A percentile compares a stretch with the other conserved stretches of the same genome.
These are phyloP conservation scores for Drosophila neonasuta DNA, from an alignment of 2,888 invertebrate genomes.

Conservation along the genomic window DNA sequence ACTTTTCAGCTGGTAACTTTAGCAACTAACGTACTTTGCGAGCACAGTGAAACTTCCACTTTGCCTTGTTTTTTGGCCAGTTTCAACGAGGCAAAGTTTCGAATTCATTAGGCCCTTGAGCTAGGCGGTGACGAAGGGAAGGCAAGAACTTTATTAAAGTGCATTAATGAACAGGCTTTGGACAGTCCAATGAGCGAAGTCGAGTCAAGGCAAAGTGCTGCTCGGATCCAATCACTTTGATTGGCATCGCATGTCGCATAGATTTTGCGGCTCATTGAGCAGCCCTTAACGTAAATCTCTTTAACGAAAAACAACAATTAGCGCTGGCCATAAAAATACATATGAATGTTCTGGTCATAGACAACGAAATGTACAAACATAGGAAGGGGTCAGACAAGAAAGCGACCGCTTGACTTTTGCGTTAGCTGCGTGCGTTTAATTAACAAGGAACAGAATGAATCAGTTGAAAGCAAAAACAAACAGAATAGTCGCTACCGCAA, in stretches of 20 bases:
- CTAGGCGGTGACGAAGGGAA: background rate
- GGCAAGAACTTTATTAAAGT: conserved; percentile 52
- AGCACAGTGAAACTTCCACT: conserved; percentile 28
- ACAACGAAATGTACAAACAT: conserved; percentile 8
- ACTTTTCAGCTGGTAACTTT: conserved; percentile 24
- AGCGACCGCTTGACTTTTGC: conserved; percentile 57
- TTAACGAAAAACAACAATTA: conserved; percentile 59
- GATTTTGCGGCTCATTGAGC: conserved; percentile 69
- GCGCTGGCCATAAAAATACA: conserved; percentile 64
- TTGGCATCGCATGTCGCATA: conserved; percentile 73
- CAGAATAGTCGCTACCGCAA: conserved; percentile 50
- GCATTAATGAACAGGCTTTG: conserved; percentile 58
- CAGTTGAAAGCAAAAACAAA: conserved; percentile 59
- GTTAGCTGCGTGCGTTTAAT: conserved; percentile 58
- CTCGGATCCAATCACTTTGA: conserved; percentile 62
- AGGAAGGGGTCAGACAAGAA: conserved; percentile 44
- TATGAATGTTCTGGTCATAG: conserved; percentile 39
- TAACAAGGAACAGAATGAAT: conserved; percentile 48
- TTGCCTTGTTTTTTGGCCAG: conserved; percentile 10
- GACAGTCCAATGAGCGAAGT: background rate
- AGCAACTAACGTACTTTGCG: conserved; percentile 1
- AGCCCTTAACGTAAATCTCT: conserved; percentile 14
- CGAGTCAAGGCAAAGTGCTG: background rate
- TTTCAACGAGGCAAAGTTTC: conserved; percentile 30
- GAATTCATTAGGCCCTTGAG: conserved; percentile 48